phyloP scores from a whole-genome alignment of 2,113 vertebrate species.

The Orycteropus afer region DNA sequence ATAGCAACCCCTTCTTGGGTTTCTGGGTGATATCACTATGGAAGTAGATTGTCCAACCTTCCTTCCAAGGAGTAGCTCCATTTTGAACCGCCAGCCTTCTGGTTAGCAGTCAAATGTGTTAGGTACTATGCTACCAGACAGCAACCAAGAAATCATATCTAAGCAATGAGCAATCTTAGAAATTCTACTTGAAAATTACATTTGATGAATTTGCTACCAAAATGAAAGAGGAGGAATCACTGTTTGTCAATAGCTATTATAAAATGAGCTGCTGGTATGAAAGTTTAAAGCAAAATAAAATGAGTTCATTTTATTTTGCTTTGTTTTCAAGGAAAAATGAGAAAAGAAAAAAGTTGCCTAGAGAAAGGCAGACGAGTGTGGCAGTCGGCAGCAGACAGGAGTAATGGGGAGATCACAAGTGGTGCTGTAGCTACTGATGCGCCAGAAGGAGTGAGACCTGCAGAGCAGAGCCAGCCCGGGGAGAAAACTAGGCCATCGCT shows the following conservation, averaged over 20 bases:
- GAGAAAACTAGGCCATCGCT: neutral
- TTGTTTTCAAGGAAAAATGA: neutral
- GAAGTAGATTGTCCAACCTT: too few relatives aligned
- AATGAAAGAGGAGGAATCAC: neutral
- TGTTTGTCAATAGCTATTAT: neutral
- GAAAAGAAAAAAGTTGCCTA: neutral
- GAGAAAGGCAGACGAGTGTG: neutral
- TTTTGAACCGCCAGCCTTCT: too few relatives aligned
- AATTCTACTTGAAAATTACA: constrained; percentile 23
- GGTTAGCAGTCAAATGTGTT: too few relatives aligned
- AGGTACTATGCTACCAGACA: too few relatives aligned
- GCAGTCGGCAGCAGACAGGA: neutral
- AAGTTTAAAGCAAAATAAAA: constrained; percentile 26
- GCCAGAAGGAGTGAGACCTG: neutral
- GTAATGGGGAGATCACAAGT: neutral
- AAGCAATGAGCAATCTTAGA: constrained; percentile 15
- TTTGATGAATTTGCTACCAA: neutral
- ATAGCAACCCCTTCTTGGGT: too few relatives aligned
- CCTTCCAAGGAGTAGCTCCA: too few relatives aligned
- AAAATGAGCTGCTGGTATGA: neutral
- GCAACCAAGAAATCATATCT: neutral
- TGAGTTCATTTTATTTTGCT: too few relatives aligned
- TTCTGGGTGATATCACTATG: too few relatives aligned
- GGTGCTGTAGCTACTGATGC: fast-evolving
- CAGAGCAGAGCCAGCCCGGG: neutral